phyloP scores from a whole-genome alignment of 1,140 invertebrate genomes.

The Drosophila nigromelanica region DNA sequence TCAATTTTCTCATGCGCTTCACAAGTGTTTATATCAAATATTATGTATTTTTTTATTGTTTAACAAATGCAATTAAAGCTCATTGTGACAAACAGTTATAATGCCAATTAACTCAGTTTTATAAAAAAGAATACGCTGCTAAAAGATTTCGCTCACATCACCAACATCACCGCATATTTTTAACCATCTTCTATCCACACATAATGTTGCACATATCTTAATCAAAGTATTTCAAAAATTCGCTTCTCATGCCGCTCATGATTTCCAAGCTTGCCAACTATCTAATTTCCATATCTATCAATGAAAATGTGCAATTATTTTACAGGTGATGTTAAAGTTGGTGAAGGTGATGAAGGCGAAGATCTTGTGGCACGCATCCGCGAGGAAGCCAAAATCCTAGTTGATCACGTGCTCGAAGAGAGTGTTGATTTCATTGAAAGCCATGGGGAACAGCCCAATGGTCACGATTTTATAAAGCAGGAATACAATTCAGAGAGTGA shows the following conservation, averaged over 20 bases:
- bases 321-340: slow-evolving; percentile 77
- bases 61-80: slow-evolving; percentile 77
- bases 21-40: slow-evolving; percentile 31
- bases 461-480: slow-evolving; percentile 58
- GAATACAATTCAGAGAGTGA: slow-evolving; percentile 84
- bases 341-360: slow-evolving; percentile 54
- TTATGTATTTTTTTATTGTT: slow-evolving; percentile 49
- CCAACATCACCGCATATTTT: slow-evolving; percentile 67
- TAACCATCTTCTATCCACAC: slow-evolving; percentile 42
- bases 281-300: slow-evolving; percentile 67
- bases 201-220: slow-evolving; percentile 50
- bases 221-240: slow-evolving; percentile 15
- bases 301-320: slow-evolving; percentile 75
- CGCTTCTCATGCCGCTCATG: slow-evolving; percentile 62
- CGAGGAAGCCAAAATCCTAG: slow-evolving; percentile 78
- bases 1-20: slow-evolving; percentile 53
- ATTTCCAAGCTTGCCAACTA: slow-evolving; percentile 60
- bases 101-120: slow-evolving; percentile 15
- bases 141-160: slow-evolving; percentile 60
- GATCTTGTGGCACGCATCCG: slow-evolving; percentile 71
- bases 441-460: slow-evolving; percentile 70
- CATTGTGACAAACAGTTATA: slow-evolving; percentile 50
- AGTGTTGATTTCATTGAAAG: slow-evolving; percentile 77
- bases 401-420: slow-evolving; percentile 82
- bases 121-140: slow-evolving; percentile 28